Base-by-base conservation (phyloP, 1,140 invertebrate species). In the Ptiloglossa arizonensis region DNA sequence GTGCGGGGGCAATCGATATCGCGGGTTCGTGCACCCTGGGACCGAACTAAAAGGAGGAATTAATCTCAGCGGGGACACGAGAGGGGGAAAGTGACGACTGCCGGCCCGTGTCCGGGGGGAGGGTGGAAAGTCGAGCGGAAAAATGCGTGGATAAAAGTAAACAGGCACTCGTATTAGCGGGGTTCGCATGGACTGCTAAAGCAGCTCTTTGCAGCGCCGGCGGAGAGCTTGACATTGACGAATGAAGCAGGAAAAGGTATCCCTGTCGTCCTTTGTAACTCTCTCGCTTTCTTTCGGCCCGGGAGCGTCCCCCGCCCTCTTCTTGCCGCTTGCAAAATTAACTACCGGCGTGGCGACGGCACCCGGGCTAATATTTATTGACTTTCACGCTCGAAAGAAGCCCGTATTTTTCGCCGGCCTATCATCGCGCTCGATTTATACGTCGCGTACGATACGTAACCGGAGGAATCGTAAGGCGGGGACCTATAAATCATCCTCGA, bases 111-210 rank as follows among this genome's bases (percentile, higher is more conserved):
- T 71, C 57, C 19, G 15, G 3, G 0, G 19, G 46, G 38, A 13
- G 82, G 64, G 22, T 84, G 54, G 64, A 71, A 67, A 83, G 60
- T 75, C 57, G 57, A 62, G 78, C 74, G 70, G 76, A 87, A 78
- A 79, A 78, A 73, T 60, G 79, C 71, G 79, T 84, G 63, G 50
- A 56, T 89, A 83, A 86, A 89, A 84, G 84, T 87, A 83, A 83
- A 87, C 82, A 82, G 77, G 79, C 81, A 50, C 60, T 56, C 60
- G 76, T 80, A 83, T 80, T 83, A 71, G 52, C 68, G 71, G 50
- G 54, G 9, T 68, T 71, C 52, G 69, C 64, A 78, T 73, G 59
- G 63, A 57, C 54, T 62, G 66, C 22, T 64, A 74, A 79, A 66
- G 69, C 68, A 74, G 46, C 60, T 71, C 80, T 82, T 83, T 79